These are phyloP conservation scores for Thymelicus lineola DNA, from an alignment of 2,888 invertebrate genomes.

Conservation along the genomic window DNA sequence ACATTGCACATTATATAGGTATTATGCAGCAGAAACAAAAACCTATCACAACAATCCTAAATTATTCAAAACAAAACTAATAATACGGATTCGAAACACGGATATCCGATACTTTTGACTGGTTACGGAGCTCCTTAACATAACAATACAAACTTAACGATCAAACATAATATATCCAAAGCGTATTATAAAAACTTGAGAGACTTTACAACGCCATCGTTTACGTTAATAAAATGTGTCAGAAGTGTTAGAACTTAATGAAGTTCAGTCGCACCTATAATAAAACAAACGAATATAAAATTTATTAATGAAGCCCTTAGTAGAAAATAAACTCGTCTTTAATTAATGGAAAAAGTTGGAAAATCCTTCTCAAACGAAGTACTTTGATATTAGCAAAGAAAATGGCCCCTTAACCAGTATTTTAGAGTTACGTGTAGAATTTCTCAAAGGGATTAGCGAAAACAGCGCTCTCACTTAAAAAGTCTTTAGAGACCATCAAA, in stretches of 20 bases:
- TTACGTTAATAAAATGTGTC: neutral
- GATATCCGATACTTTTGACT: too few species aligned
- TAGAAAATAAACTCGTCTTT: constrained; percentile 4
- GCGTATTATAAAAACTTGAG: too few species aligned
- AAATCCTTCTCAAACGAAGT: constrained; percentile 10
- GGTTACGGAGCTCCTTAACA: too few species aligned
- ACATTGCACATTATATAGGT: too few species aligned
- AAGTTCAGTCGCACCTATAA: neutral
- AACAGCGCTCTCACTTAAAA: constrained; percentile 20
- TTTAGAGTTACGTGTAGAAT: constrained; percentile 20
- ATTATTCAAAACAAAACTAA: too few species aligned
- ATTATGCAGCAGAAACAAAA: too few species aligned
- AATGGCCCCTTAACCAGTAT: constrained; percentile 18
- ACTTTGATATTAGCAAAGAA: constrained; percentile 20
- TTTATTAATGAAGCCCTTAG: neutral
- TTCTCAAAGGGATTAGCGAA: constrained; percentile 28
- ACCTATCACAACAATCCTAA: too few species aligned
- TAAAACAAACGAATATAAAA: neutral
- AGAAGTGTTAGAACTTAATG: neutral
- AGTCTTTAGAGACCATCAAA: constrained; percentile 19
- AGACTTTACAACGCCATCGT: too few species aligned
- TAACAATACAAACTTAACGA: too few species aligned
- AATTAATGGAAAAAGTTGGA: constrained; percentile 11
- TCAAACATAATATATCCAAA: too few species aligned
- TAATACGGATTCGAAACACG: too few species aligned